phyloP scores from a whole-genome alignment of 1,140 invertebrate species.

The Choristoneura fumiferana region DNA sequence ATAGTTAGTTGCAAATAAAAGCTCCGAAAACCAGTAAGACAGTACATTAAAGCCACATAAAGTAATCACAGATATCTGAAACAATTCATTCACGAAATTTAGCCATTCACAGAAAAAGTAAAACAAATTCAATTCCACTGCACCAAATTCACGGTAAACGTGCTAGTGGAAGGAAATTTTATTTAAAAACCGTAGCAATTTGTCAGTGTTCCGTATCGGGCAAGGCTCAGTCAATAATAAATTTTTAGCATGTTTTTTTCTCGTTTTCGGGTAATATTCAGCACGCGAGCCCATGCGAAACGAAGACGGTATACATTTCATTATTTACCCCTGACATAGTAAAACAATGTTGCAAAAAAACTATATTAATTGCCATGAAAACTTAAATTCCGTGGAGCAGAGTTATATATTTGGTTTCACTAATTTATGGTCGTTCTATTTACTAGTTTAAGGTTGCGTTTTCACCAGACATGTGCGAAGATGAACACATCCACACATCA shows the following conservation, averaged over 20 bases:
- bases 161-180: conserved; percentile 38
- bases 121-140: conserved; percentile 33
- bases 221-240: conserved; percentile 66
- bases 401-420: conserved; percentile 23
- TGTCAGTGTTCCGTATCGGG: conserved; percentile 66
- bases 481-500: too few species aligned
- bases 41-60: neutral
- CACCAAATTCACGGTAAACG: conserved; percentile 33
- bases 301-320: conserved; percentile 49
- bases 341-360: conserved; percentile 48
- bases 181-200: conserved; percentile 61
- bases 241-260: conserved; percentile 59
- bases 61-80: neutral
- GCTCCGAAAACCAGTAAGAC: too few species aligned
- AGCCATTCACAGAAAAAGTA: neutral
- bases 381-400: conserved; percentile 32
- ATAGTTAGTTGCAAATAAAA: too few species aligned
- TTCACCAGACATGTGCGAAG: too few species aligned
- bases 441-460: too few species aligned
- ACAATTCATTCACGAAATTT: conserved; percentile 9
- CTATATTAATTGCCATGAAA: conserved; percentile 44
- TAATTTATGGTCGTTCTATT: neutral
- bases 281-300: conserved; percentile 62
- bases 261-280: conserved; percentile 59
- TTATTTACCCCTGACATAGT: conserved; percentile 49